Evolutionary conservation across 2,797 vertebrate species (phyloP).

Genomic region (Amniataba percoides): DNA sequence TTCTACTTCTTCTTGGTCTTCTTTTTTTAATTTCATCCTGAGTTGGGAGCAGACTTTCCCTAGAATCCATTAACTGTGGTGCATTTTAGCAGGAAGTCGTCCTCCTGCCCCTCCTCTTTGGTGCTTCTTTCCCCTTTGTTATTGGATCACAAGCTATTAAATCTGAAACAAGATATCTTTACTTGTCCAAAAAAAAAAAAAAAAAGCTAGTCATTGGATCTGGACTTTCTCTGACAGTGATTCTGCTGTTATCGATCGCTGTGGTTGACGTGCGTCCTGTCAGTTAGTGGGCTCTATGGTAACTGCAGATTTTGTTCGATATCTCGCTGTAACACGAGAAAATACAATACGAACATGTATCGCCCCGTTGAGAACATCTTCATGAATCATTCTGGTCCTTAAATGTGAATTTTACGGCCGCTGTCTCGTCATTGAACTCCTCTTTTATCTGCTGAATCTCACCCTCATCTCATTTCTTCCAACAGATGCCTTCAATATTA

Average conservation of each 20-base stretch:
- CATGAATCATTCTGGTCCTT: neutral
- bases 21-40: no score
- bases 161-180: slow-evolving; percentile 71
- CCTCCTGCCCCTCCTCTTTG: neutral
- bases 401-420: no score
- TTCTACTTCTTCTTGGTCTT: no score
- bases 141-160: slow-evolving; percentile 60
- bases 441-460: slow-evolving; percentile 12
- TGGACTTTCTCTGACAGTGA: slow-evolving; percentile 15
- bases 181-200: slow-evolving; percentile 22
- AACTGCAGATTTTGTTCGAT: slow-evolving; percentile 15
- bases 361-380: neutral
- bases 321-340: slow-evolving; percentile 7
- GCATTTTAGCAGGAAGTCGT: slow-evolving; percentile 44
- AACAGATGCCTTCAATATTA: slow-evolving; percentile 95
- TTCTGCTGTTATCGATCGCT: slow-evolving; percentile 30
- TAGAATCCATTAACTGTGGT: slow-evolving; percentile 50
- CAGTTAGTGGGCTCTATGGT: slow-evolving; percentile 5
- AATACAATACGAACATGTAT: slow-evolving; percentile 16
- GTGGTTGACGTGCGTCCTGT: neutral
- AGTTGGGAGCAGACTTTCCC: neutral
- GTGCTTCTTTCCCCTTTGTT: slow-evolving; percentile 12
- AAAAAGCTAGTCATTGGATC: slow-evolving; percentile 26
- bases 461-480: slow-evolving; percentile 48
- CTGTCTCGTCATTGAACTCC: neutral